Evolutionary conservation across 2,797 vertebrate species (phyloP).

Genomic region (Kryptolebias ocellatus): DNA sequence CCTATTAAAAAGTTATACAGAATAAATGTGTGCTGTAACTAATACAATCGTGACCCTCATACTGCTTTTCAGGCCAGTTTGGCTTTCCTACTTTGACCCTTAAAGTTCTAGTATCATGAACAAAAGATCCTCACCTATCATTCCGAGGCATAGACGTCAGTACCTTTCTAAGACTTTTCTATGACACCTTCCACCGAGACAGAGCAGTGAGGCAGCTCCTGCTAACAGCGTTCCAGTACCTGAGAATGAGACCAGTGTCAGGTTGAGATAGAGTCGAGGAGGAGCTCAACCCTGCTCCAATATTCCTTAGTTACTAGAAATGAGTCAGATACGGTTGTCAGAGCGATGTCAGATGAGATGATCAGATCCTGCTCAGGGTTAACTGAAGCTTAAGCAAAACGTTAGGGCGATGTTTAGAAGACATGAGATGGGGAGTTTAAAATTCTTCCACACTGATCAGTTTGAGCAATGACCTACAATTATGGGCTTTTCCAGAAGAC

Average conservation of each 20-base stretch:
- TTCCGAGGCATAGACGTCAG: constrained; percentile 76
- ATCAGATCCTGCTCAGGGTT: constrained; percentile 73
- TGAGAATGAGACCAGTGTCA: constrained; percentile 81
- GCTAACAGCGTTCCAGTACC: constrained; percentile 83
- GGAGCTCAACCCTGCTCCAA: constrained; percentile 55
- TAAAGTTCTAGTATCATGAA: constrained; percentile 67
- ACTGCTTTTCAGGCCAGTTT: constrained; percentile 21
- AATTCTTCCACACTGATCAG: constrained; percentile 50
- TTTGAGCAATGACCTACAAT: constrained; percentile 45
- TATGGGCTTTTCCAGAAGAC: constrained; percentile 27
- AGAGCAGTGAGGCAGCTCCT: constrained; percentile 82
- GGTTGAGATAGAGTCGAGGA: constrained; percentile 71
- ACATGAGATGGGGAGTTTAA: constrained; percentile 35
- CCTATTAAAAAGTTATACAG: constrained; percentile 7
- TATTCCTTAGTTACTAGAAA: constrained; percentile 62
- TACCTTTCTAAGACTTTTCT: constrained; percentile 77
- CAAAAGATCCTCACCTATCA: constrained; percentile 78
- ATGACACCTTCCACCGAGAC: constrained; percentile 83
- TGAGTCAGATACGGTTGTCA: constrained; percentile 73
- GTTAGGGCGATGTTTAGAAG: constrained; percentile 39
- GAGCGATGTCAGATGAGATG: constrained; percentile 80
- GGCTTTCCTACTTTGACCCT: constrained; percentile 53
- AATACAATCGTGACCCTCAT: constrained; percentile 14
- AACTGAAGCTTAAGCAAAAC: constrained; percentile 62
- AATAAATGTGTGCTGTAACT: constrained; percentile 5